phyloP scores from a whole-genome alignment of 2,113 vertebrate genomes.

The Tachycineta bicolor region DNA sequence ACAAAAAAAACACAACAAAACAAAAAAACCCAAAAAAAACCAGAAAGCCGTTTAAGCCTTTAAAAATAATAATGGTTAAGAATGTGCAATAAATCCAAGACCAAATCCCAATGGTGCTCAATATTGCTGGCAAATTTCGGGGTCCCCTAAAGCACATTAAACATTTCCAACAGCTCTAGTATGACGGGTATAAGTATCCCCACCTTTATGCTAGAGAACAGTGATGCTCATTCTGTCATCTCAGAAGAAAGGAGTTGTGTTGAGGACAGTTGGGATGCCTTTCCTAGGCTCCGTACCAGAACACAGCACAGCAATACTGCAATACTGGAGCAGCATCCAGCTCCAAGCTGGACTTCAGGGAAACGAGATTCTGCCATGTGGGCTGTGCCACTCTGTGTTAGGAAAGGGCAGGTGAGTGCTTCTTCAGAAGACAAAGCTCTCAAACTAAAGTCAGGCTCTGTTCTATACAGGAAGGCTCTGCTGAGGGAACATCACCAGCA shows the following conservation, averaged over 20 bases:
- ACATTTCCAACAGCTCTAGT: neutral
- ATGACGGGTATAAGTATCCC: neutral
- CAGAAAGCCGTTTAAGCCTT: neutral
- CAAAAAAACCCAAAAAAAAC: no score
- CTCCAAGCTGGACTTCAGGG: neutral
- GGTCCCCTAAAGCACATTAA: neutral
- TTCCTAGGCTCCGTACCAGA: neutral
- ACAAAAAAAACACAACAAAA: no score
- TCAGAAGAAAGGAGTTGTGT: neutral
- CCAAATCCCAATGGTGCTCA: neutral
- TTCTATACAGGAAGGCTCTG: neutral
- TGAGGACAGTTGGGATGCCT: neutral
- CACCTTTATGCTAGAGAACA: neutral
- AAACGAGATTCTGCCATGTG: accelerated
- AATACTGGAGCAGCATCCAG: accelerated
- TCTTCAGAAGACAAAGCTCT: neutral
- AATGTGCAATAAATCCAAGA: neutral
- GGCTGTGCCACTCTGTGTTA: neutral
- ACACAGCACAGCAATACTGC: neutral
- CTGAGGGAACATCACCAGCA: neutral
- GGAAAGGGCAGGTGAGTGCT: neutral
- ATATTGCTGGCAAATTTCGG: neutral
- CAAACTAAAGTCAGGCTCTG: neutral
- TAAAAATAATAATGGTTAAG: neutral
- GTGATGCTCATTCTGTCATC: neutral